Conservation (phyloP, 1,140 invertebrate species). For the Scaptomyza graminum region DNA sequence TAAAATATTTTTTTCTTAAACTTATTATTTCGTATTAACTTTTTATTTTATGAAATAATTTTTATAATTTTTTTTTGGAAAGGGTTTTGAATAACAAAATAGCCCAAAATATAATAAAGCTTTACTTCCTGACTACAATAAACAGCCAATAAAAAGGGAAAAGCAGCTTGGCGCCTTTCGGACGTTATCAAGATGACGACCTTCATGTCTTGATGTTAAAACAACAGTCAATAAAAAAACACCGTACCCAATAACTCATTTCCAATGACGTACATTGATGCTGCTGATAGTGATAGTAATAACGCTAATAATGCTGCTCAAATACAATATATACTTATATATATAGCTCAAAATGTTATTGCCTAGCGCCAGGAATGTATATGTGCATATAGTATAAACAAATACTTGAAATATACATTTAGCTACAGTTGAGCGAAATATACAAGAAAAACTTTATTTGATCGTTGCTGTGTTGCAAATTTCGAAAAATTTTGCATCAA, state of each 20-base stretch:
- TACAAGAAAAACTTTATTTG: conserved; percentile 28
- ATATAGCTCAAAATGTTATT: too few relatives aligned
- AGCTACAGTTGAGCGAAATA: not conserved
- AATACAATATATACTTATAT: not conserved
- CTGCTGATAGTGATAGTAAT: conserved; percentile 1
- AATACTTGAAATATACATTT: conserved; percentile 2
- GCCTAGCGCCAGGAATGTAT: not conserved
- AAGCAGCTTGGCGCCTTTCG: conserved; percentile 8
- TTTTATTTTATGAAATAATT: too few relatives aligned
- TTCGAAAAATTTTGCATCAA: conserved; percentile 28
- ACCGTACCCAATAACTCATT: not conserved
- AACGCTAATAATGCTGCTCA: not conserved
- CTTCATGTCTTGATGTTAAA: conserved; percentile 12
- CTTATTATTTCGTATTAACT: too few relatives aligned
- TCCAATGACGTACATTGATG: conserved; percentile 17
- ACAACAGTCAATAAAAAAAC: not conserved
- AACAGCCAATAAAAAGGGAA: too few relatives aligned
- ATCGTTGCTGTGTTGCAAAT: conserved; percentile 43
- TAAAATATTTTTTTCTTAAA: too few relatives aligned
- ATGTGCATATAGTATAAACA: conserved; percentile 7
- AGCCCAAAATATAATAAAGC: not conserved
- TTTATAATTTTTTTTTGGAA: too few relatives aligned
- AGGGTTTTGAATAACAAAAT: too few relatives aligned
- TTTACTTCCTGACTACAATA: too few relatives aligned
- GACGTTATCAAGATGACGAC: conserved; percentile 16